Base-by-base conservation (phyloP, 1,140 invertebrate genomes). In the Brevipalpus yothersi region DNA sequence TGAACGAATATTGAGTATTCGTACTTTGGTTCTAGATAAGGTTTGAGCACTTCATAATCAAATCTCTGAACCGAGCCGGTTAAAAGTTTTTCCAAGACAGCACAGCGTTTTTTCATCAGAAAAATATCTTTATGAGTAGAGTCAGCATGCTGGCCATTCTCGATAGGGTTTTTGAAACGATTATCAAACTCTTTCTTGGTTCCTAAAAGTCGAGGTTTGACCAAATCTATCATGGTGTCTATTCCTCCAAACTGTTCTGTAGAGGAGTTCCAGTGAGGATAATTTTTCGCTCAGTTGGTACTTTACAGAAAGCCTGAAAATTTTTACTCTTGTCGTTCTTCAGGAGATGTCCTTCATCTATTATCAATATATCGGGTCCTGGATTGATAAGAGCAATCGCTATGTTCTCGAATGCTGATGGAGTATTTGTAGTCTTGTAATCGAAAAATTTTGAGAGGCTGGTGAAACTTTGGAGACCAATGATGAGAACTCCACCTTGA, bases 151-250 rank as follows among this genome's bases (percentile, higher is more conserved):
- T 61, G 57, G 7, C 60, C 60, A 17, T 41, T 43, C 5, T 47
- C 19, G 40, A 61, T 61, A 7, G 60, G 61, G 21, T 58, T 56
- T 15, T 59, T 41, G 47, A 62, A 95, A 87, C 92, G 92, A 68
- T 91, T 91, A 63, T 81, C 82, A 70, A 95, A 95, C 69, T 93
- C 88, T 0, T 85, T 87, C 69, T 90, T 88, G 8, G 83, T 85
- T 53, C 88, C 91, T 19, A 78, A 65, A 86, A 75, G 75, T 73
- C 90, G 92, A 0, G 91, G 91, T 51, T 89, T 76, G 0, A 94
- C 88, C 68, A 93, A 94, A 66, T 94, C 88, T 2, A 93, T 87
- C 88, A 92, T 92, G 67, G 86, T 76, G 86, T 87, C 69, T 95
- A 51, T 51, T 51, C 49, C 9, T n/a, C n/a, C 1, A 51, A 8